A percentile compares a stretch with the other conserved stretches of the same genome.
Evolutionary conservation across 2,113 vertebrate species (phyloP).

Genomic region (Siphamia tubifer): DNA sequence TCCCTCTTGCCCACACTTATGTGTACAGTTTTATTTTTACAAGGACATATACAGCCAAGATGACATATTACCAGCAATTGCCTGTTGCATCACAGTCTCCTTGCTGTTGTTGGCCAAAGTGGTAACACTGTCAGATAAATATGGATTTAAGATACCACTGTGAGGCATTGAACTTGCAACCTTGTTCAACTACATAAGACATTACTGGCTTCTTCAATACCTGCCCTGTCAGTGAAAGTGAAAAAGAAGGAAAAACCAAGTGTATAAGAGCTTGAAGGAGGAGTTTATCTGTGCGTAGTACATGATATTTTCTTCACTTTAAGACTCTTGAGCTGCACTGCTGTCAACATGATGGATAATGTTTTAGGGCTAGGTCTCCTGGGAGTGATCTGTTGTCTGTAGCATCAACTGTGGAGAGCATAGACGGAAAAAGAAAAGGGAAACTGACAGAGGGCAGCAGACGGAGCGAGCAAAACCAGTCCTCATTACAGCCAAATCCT

Average conservation of each 20-base stretch:
- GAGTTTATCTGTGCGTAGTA: constrained; percentile 59
- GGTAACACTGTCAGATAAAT: constrained; percentile 34
- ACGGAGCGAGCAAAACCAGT: constrained; percentile 40
- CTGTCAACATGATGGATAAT: constrained; percentile 73
- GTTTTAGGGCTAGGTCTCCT: constrained; percentile 62
- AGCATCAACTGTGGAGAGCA: constrained; percentile 50
- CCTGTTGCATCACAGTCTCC: constrained; percentile 21
- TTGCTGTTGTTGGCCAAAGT: constrained; percentile 43
- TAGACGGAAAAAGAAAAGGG: constrained; percentile 40
- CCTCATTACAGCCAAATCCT: constrained; percentile 72
- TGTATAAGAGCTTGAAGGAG: constrained; percentile 23
- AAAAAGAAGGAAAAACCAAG: constrained; percentile 29
- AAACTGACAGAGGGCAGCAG: constrained; percentile 62
- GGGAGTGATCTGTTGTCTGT: constrained; percentile 72
- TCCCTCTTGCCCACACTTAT: constrained; percentile 41
- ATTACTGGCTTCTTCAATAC: not conserved
- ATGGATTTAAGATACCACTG: constrained; percentile 45
- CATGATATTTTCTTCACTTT: constrained; percentile 71
- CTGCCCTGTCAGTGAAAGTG: constrained; percentile 31
- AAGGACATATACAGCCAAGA: constrained; percentile 60
- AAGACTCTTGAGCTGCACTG: constrained; percentile 52
- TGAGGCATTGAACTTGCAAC: constrained; percentile 5
- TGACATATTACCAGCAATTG: constrained; percentile 56
- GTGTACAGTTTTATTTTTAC: constrained; percentile 63
- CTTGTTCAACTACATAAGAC: not conserved